phyloP scores from a whole-genome alignment of 2,888 invertebrate species.

The Ormyrus pomaceus region DNA sequence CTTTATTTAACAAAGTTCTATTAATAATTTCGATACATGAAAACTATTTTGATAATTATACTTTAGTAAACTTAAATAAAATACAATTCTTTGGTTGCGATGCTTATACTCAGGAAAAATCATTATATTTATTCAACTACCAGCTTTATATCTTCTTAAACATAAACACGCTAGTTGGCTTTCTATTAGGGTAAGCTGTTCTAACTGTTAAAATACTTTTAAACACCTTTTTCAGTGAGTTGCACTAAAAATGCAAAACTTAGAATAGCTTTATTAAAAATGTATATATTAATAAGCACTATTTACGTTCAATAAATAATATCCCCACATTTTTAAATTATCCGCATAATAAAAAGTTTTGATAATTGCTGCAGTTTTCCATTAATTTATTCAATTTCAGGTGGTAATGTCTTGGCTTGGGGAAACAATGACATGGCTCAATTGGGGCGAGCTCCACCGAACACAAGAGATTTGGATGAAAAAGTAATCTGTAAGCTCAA shows the following conservation, averaged over 20 bases:
- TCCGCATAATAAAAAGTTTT: neutral
- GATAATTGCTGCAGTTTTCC: neutral
- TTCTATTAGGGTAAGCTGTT: no score
- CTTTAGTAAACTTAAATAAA: neutral
- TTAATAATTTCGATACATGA: neutral
- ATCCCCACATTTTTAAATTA: no score
- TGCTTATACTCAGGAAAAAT: no score
- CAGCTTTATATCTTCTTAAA: no score
- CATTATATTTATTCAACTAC: no score
- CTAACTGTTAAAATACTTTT: no score
- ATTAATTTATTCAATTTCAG: conserved; percentile 53
- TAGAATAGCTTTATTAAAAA: no score
- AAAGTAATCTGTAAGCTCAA: conserved; percentile 77
- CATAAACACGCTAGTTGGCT: no score
- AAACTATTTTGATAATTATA: conserved; percentile 5
- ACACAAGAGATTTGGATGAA: conserved; percentile 78
- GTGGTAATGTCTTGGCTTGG: conserved; percentile 84
- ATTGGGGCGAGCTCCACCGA: conserved; percentile 78
- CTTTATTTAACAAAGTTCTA: conserved; percentile 1
- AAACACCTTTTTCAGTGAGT: no score
- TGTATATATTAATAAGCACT: no score
- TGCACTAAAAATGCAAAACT: no score
- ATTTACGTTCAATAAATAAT: no score
- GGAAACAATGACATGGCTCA: conserved; percentile 84
- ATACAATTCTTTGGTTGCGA: neutral